Evolutionary conservation across 2,113 vertebrate genomes (phyloP), one percentile per base, ranked within the genome.

Genomic region (human (Homo sapiens)): DNA sequence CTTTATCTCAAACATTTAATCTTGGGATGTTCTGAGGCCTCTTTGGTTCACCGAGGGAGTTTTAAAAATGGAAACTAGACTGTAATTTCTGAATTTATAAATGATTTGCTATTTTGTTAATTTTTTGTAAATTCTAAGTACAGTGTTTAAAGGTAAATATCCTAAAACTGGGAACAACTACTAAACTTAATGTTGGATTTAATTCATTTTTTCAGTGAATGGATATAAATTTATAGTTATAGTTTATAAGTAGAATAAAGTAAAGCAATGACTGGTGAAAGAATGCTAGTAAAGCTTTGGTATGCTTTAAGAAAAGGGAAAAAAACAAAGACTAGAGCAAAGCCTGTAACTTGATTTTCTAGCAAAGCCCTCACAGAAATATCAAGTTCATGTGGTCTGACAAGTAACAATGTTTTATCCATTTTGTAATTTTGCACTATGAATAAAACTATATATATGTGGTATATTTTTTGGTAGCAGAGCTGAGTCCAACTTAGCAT

Each of bases 61-160:
- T 92, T 57, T 32, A 89, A 92, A 97, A 88, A 91, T 89, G 43
- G 40, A 96, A 81, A 93, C 86, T 86, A 18, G 32, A 38, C 89
- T 25, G 12, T 48, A 79, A 78, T 70, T 96, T 97, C 55, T 88
- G 57, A 90, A 22, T 4, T 90, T 79, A 40, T 43, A 90, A 92
- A 79, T 55, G 22, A 70, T 76, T 89, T 94, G 13, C 2, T 79
- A 90, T 94, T 92, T 72, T 61, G 45, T 91, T 93, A 85, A 86
- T 93, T 7, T 10, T 7, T 2, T 52, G 45, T 3, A 79, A 73
- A 43, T 48, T 4, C 0, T 45, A 78, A 40, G 16, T 61, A 10
- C 4, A 50, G 5, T 81, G 35, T 76, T 91, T 82, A 86, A 91
- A 88, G n/a, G 84, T 91, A 10, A 43, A 27, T 66, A 50, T 93